Conservation (phyloP, 2,113 vertebrate species). For the Corythoichthys haematopterus region DNA sequence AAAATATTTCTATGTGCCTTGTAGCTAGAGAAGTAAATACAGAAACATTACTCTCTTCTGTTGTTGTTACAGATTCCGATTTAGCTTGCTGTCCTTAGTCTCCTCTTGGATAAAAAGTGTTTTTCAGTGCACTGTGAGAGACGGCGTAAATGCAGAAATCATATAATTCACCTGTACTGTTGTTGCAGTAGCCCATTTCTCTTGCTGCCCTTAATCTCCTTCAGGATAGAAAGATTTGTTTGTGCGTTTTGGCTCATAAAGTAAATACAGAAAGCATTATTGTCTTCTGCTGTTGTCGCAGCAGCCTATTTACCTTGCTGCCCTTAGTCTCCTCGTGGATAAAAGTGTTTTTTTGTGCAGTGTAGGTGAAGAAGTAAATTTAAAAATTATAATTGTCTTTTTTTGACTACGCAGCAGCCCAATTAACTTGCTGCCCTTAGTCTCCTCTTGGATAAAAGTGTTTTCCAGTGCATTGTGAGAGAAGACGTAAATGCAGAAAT, state of each 20-base stretch:
- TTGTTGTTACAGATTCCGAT: background rate
- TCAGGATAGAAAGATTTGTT: background rate
- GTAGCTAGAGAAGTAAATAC: too few relatives aligned
- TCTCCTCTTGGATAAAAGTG: background rate
- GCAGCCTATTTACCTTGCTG: background rate
- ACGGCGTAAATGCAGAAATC: too few relatives aligned
- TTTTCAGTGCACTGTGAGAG: background rate
- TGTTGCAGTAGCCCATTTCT: background rate
- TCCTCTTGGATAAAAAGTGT: background rate
- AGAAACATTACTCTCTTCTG: background rate
- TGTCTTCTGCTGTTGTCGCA: background rate
- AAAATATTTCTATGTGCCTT: too few relatives aligned
- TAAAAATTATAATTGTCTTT: too few relatives aligned
- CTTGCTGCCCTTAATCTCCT: background rate
- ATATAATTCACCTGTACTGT: too few relatives aligned
- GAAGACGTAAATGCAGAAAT: too few relatives aligned
- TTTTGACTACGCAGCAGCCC: too few relatives aligned
- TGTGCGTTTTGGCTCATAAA: background rate
- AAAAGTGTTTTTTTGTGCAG: background rate
- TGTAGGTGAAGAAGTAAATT: too few relatives aligned
- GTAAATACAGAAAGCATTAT: background rate
- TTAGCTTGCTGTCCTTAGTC: background rate
- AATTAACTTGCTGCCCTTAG: too few relatives aligned
- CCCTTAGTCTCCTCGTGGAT: background rate
- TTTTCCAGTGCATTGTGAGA: too few relatives aligned